Percentiles rank a stretch among this genome's conserved stretches.
Evolutionary conservation across 2,113 vertebrate genomes (phyloP).

Genomic region (Herpailurus yagouaroundi): DNA sequence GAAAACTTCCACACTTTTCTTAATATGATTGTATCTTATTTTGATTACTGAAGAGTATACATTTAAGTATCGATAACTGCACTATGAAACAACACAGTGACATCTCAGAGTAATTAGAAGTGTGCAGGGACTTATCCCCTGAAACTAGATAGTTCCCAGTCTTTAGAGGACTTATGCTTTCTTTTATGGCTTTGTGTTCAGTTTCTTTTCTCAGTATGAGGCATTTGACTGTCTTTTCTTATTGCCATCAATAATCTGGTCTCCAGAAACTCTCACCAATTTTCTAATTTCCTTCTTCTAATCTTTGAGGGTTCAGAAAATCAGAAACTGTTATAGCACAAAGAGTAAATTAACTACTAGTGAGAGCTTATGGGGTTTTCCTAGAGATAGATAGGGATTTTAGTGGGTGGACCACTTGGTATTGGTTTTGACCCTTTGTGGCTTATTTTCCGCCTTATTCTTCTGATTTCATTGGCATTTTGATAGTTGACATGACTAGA

Average conservation of each 20-base stretch:
- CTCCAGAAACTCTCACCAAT: background rate
- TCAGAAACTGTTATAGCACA: background rate
- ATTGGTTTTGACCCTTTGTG: background rate
- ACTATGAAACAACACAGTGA: background rate
- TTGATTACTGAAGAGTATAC: conserved; percentile 7
- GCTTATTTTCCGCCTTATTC: background rate
- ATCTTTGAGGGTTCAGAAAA: background rate
- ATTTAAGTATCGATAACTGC: background rate
- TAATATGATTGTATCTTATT: background rate
- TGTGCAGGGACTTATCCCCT: background rate
- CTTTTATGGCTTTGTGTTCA: background rate
- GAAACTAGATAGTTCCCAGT: background rate
- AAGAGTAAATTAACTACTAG: background rate
- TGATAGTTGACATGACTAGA: background rate
- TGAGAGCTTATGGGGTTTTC: background rate
- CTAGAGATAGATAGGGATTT: background rate
- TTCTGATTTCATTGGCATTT: background rate
- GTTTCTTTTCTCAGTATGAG: background rate
- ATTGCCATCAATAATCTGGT: background rate
- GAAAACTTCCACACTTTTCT: background rate
- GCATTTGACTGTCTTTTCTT: background rate
- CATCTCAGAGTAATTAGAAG: background rate
- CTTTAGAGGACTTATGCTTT: background rate
- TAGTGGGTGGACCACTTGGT: background rate
- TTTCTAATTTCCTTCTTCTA: conserved; percentile 40